phyloP scores from a whole-genome alignment of 2,888 invertebrate genomes.

The Parapristionchus giblindavisi region DNA sequence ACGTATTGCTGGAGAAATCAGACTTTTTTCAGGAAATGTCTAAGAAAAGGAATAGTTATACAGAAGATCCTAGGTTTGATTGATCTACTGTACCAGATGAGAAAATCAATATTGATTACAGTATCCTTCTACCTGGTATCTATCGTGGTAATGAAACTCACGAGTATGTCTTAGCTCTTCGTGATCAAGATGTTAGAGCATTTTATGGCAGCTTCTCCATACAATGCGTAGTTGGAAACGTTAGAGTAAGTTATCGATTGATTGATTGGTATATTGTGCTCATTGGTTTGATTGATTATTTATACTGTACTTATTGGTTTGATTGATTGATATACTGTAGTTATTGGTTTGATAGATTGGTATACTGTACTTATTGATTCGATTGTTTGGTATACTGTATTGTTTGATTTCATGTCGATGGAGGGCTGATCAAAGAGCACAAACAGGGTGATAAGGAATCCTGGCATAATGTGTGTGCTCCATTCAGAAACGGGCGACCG shows the following conservation, averaged over 20 bases:
- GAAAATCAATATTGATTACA: background rate
- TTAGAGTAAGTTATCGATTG: background rate
- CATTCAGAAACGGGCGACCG: constrained; percentile 20
- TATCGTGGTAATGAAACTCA: constrained; percentile 22
- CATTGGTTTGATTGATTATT: no score
- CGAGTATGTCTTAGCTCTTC: constrained; percentile 15
- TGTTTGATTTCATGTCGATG: constrained; percentile 14
- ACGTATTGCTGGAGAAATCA: background rate
- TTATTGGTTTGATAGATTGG: background rate
- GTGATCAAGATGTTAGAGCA: background rate
- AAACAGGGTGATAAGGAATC: background rate
- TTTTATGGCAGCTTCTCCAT: constrained; percentile 12
- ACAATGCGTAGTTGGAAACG: constrained; percentile 8
- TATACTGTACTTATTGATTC: background rate
- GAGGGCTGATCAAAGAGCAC: constrained; percentile 9
- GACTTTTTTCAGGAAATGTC: background rate
- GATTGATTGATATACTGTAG: no score
- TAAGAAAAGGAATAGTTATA: constrained; percentile 12
- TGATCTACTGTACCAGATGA: background rate
- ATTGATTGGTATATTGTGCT: background rate
- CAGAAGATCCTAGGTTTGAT: background rate
- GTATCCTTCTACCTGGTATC: background rate
- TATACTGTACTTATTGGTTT: no score
- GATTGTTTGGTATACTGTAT: no score
- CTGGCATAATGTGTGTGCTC: constrained; percentile 31